Base-by-base conservation (phyloP, 1,140 invertebrate species). In the Anoplolepis gracilipes region DNA sequence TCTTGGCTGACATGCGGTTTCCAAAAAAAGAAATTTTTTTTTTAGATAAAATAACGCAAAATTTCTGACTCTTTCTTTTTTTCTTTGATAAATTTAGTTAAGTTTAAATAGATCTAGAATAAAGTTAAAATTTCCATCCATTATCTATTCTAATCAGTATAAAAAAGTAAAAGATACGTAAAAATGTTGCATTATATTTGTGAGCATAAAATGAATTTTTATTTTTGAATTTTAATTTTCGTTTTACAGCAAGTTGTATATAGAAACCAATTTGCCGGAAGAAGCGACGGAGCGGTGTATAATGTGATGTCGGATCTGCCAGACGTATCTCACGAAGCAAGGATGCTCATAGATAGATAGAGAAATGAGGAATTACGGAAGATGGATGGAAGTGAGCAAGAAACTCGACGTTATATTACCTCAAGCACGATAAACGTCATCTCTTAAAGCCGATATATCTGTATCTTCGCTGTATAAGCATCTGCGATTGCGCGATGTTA, bases 391-490 rank as follows among this genome's bases (percentile, higher is more conserved):
- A 59, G 67, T 82, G 78, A 82, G 78, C 78, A 73, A 82, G 78
- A 82, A 82, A 82, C 78, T 82, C 78, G 78, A 82, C 67, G 67
- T 82, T 82, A 82, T 82, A 82, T 82, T 82, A 82, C 78, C 67
- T 73, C 78, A 82, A 82, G 78, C 78, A 82, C 78, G 78, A 82
- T 82, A 82, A 82, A 82, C 78, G 67, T 82, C 78, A 82, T 82
- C 36, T 73, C 78, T 82, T 82, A 73, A 82, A 82, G 78, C 78
- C 19, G 78, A 82, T 69, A n/a, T 72, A 59, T 73, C 67, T 73
- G 36, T 82, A 82, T 82, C 78, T 73, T 69, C 33, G 33, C 49
- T 59, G 49, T 19, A 25, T 33, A 49, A 67, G 22, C 64, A 61
- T 5, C 28, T 73, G 53, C 53, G 67, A 82, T 73, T 73, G 49